Evolutionary conservation across 2,888 invertebrate genomes (phyloP).

Genomic region (Campoplex capitator): DNA sequence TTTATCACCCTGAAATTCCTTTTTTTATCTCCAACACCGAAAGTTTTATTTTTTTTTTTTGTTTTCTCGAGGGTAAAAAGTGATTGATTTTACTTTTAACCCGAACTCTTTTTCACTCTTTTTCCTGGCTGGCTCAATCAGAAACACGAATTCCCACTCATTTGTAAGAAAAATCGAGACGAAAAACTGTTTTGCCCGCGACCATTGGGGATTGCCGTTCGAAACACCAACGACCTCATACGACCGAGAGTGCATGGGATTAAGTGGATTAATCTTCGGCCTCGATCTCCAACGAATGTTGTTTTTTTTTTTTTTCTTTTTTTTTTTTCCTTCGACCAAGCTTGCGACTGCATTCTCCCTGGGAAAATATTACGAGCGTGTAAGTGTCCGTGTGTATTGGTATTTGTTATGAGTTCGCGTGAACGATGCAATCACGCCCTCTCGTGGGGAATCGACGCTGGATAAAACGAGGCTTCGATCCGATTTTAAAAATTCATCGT

Average conservation of each 20-base stretch:
- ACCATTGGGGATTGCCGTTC: constrained; percentile 11
- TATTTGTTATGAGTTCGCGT: constrained; percentile 37
- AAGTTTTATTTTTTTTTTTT: background rate
- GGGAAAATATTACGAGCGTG: constrained; percentile 2
- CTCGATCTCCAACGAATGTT: constrained; percentile 53
- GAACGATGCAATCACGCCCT: constrained; percentile 42
- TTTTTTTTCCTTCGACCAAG: constrained; percentile 10
- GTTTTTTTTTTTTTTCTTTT: no score
- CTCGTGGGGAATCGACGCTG: constrained; percentile 8
- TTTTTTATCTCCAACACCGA: no score
- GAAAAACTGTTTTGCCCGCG: constrained; percentile 18
- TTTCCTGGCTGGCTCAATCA: background rate
- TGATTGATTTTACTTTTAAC: background rate
- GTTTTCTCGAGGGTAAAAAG: background rate
- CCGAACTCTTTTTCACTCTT: background rate
- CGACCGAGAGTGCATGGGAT: constrained; percentile 53
- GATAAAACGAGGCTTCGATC: constrained; percentile 12
- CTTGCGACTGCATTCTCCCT: constrained; percentile 32
- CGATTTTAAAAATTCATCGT: background rate
- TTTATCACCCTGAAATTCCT: no score
- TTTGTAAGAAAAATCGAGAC: constrained; percentile 13
- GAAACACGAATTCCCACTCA: constrained; percentile 4
- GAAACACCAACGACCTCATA: constrained; percentile 30
- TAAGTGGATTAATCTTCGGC: constrained; percentile 68
- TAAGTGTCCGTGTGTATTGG: background rate